A percentile compares a stretch with the other conserved stretches of the same genome.
Evolutionary conservation across 1,140 invertebrate species (phyloP).

Genomic region (silkworm (Bombyx mori)): ASM3026992v2 NC_085127.1:5037001-5037500

Average conservation of each 20-base stretch:
- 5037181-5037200: conserved; percentile 16
- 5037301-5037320: conserved; percentile 33
- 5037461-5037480: conserved; percentile 38
- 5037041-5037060: conserved; percentile 18
- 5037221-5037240: conserved; percentile 4
- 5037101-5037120: conserved; percentile 41
- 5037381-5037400: conserved; percentile 20
- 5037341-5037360: not conserved
- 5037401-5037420: conserved; percentile 35
- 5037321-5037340: conserved; percentile 20
- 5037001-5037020: not conserved
- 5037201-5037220: conserved; percentile 6
- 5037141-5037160: conserved; percentile 48
- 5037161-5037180: conserved; percentile 44
- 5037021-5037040: conserved; percentile 24
- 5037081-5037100: not conserved
- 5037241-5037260: conserved; percentile 24
- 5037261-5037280: conserved; percentile 26
- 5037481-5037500: conserved; percentile 52
- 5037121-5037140: conserved; percentile 43
- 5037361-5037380: conserved; percentile 22
- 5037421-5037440: conserved; percentile 57
- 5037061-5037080: conserved; percentile 17
- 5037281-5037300: conserved; percentile 44
- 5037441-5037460: conserved; percentile 37